Conservation (phyloP, 2,888 invertebrate species). For the Lasioglossum villosulum region DNA sequence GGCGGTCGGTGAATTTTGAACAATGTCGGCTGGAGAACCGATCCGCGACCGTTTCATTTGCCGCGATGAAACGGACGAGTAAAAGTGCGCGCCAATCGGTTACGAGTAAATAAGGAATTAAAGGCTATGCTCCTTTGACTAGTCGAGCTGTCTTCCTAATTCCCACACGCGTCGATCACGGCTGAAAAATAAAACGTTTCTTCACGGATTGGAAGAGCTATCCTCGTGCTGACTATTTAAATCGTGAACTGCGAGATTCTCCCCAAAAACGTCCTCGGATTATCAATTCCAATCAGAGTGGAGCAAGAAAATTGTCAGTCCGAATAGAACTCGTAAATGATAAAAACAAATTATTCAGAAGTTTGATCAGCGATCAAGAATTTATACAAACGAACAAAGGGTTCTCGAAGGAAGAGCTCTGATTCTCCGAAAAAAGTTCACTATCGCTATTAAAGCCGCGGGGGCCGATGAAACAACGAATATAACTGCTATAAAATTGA, state of each 20-base stretch:
- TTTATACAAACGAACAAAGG: not conserved
- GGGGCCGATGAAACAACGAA: not conserved
- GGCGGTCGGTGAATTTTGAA: conserved; percentile 60
- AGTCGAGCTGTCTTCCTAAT: not conserved
- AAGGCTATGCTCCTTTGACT: conserved; percentile 6
- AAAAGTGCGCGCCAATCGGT: conserved; percentile 27
- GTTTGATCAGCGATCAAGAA: not conserved
- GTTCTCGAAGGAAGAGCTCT: not conserved
- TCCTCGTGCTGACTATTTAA: not conserved
- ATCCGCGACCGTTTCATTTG: conserved; percentile 56
- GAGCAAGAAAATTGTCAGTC: not conserved
- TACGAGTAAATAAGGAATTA: conserved; percentile 32
- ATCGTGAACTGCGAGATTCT: not conserved
- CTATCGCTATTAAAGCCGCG: not conserved
- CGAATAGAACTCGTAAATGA: not conserved
- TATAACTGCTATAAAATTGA: not conserved
- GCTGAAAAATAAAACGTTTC: not conserved
- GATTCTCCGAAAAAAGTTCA: not conserved
- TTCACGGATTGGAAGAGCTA: not conserved
- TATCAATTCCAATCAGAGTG: not conserved
- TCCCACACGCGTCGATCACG: not conserved
- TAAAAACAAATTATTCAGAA: not conserved
- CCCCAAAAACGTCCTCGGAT: not conserved
- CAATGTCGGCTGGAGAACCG: conserved; percentile 53
- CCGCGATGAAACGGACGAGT: conserved; percentile 41